Evolutionary conservation across 2,113 vertebrate genomes (phyloP), one percentile per base, ranked within the genome.

Genomic region (Antigone vipio): DNA sequence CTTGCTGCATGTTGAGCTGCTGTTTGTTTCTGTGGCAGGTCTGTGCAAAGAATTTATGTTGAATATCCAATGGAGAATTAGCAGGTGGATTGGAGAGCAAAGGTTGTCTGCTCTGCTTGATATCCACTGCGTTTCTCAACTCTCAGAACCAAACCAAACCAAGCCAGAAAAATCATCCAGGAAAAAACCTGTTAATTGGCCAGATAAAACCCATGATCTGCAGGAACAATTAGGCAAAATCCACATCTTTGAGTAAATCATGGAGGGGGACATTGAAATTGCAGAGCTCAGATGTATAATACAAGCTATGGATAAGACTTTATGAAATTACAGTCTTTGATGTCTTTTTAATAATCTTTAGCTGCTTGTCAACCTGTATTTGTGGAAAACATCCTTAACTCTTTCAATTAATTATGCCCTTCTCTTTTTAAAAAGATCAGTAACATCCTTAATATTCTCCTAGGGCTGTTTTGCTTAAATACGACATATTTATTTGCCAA

Each of bases 401-500:
- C 44, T 66, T 86, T 82, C 23, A 71, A 23, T 72, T 93, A 1
- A 1, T 40, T 73, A 24, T 55, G 18, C 2, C 63, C 4, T 14
- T 63, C 12, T 64, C 34, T 74, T 92, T 88, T 42, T 11, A n/a
- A 72, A 92, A 88, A 74, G 21, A 64, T 49, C 29, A 40, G 21
- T 66, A 84, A 4, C 15, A 44, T 80, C 18, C 64, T 77, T 90
- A 89, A 62, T 62, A 72, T 79, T 95, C 13, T 92, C 9, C 27
- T 42, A 59, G 23, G 3, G 38, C 9, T 85, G 11, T 69, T 92
- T 85, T 91, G 35, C 20, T 89, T 84, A 27, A 72, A 40, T 45
- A 15, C 38, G 58, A 47, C 58, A 73, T 91, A 84, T 86, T 85
- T 89, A 80, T 88, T 96, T 92, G 38, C 82, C 69, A 92, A 88